Evolutionary conservation across 1,140 invertebrate species (phyloP), one percentile per base, ranked within the genome.

Genomic region (Pinna nobilis): DNA sequence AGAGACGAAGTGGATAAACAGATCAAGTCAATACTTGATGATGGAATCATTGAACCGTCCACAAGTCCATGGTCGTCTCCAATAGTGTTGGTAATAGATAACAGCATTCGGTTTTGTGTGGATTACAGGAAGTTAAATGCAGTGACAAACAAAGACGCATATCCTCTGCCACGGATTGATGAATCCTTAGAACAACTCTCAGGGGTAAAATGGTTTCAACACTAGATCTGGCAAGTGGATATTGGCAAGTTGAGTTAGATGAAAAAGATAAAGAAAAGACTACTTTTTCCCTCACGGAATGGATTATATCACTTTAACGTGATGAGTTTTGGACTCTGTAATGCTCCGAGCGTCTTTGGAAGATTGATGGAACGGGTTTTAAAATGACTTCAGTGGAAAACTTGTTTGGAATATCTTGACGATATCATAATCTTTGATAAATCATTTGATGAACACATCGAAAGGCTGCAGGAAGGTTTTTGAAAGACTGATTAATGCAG

Each of bases 51-150:
- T 50, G 63, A 73, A 55, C 80, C 80, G 55, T 80, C 85, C 51
- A 69, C 72, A 74, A 87, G 84, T 11, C 85, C 90, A 30, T 92
- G 90, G 90, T 90, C 87, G 9, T 87, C 90, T 5, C 90, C 90
- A 1, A 75, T 91, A 9, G 90, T 92, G 2, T 83, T 87, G 13
- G 88, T 91, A 0, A 33, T 82, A 0, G 80, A 91, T 79, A 89
- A 87, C 18, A 71, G 80, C 18, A 76, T 90, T 41, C 75, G 91
- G 51, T 81, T 92, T 23, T 91, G 90, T 80, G 88, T 83, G 2
- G 90, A 92, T 82, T 91, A 89, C 82, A 90, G 76, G 28, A 49
- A 60, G 35, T 55, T 80, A 28, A 83, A 82, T 39, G 7, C 50
- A n/a, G 63, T 68, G n/a, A 78, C 79, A 2, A 53, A 23, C 39